phyloP scores from a whole-genome alignment of 2,888 invertebrate species.

The Rhodophaea formosa region DNA sequence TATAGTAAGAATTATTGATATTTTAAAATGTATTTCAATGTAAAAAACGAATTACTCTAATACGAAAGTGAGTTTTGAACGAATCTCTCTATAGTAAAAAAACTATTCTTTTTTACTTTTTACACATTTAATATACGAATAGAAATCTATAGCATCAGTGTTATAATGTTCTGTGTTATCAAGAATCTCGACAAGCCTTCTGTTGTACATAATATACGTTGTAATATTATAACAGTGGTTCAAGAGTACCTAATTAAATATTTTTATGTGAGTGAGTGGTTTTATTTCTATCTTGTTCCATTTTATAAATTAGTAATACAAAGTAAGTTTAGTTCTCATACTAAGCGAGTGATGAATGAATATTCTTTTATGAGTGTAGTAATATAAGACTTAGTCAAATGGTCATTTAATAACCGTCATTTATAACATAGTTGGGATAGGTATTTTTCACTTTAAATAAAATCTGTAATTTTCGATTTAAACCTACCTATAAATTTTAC shows the following conservation, averaged over 20 bases:
- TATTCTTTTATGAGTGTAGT: too few species aligned
- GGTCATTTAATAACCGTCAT: too few species aligned
- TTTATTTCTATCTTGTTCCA: conserved; percentile 21
- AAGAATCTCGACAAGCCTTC: conserved; percentile 41
- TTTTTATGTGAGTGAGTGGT: conserved; percentile 46
- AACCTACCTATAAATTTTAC: too few species aligned
- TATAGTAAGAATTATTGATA: not conserved
- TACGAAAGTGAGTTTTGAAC: not conserved
- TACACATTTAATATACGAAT: not conserved
- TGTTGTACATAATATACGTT: conserved; percentile 61
- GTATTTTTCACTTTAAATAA: too few species aligned
- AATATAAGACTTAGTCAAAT: too few species aligned
- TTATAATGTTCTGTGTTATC: conserved; percentile 27
- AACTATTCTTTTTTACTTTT: conserved; percentile 6
- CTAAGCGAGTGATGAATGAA: too few species aligned
- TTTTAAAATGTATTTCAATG: not conserved
- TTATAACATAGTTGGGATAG: too few species aligned
- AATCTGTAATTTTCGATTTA: too few species aligned
- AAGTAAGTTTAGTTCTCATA: too few species aligned
- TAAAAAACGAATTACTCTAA: not conserved
- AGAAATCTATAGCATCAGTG: conserved; percentile 1
- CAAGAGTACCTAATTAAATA: conserved; percentile 65
- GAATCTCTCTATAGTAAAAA: not conserved
- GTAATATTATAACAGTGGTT: conserved; percentile 50
- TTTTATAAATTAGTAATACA: too few species aligned